Evolutionary conservation across 2,797 vertebrate species (phyloP).

Genomic region (Hemitrygon akajei): DNA sequence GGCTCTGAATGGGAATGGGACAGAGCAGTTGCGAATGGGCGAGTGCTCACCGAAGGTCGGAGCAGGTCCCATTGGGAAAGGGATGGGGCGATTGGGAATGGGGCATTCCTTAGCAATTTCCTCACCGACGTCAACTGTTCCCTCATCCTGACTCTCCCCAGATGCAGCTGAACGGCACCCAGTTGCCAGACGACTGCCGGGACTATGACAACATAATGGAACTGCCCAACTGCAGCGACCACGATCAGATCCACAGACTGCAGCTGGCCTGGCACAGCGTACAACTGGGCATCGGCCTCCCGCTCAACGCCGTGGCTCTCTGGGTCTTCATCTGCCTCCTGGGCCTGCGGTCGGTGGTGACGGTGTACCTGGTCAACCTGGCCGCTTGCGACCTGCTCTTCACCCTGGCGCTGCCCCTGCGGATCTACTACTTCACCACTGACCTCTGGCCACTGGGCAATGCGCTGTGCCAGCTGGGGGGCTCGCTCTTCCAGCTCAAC

Average conservation of each 20-base stretch:
- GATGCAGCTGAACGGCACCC: no score
- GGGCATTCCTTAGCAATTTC: no score
- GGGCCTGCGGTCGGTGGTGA: constrained; percentile 59
- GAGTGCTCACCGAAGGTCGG: no score
- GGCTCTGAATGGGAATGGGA: no score
- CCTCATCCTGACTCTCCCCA: no score
- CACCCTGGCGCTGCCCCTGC: constrained; percentile 58
- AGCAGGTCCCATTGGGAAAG: no score
- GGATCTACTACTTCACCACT: constrained; percentile 57
- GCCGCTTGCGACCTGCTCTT: constrained; percentile 63
- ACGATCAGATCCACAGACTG: constrained; percentile 49
- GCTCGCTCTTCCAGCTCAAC: constrained; percentile 68
- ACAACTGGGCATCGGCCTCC: constrained; percentile 53
- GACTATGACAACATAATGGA: no score
- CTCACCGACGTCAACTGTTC: no score
- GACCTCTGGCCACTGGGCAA: constrained; percentile 58
- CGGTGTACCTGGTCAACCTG: constrained; percentile 65
- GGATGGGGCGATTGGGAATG: no score
- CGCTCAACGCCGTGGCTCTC: constrained; percentile 57
- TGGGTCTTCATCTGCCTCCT: constrained; percentile 59
- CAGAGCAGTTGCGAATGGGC: no score
- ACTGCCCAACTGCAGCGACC: constrained; percentile 48
- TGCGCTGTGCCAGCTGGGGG: constrained; percentile 56
- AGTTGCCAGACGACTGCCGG: no score
- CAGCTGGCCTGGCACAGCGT: constrained; percentile 58